Percentiles rank a stretch among this genome's conserved stretches.
phyloP scores from a whole-genome alignment of 2,888 invertebrate genomes.

The Cecidostiba fungosa region DNA sequence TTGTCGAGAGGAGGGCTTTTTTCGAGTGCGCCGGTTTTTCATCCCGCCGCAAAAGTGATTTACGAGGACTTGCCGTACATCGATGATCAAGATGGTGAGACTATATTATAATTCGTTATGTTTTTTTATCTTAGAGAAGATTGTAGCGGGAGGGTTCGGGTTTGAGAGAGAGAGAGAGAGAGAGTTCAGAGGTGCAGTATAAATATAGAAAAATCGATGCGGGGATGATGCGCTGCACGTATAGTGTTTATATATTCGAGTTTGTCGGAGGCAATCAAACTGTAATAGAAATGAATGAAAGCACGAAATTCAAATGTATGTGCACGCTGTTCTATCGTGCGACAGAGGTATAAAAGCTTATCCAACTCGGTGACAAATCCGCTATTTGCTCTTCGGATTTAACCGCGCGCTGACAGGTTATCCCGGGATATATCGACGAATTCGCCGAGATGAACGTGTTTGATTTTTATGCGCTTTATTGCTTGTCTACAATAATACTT shows the following conservation, averaged over 20 bases:
- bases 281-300: not conserved
- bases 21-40: not conserved
- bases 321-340: not conserved
- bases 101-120: not conserved
- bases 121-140: not conserved
- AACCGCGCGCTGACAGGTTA: not conserved
- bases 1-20: not conserved
- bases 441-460: not conserved
- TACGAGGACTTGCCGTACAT: slow-evolving; percentile 43
- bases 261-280: not conserved
- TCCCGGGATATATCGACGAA: slow-evolving; percentile 5
- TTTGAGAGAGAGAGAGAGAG: too few relatives aligned
- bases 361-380: slow-evolving; percentile 20
- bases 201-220: slow-evolving; percentile 5
- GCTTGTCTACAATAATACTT: not conserved
- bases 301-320: not conserved
- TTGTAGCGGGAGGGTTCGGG: too few relatives aligned
- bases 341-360: not conserved
- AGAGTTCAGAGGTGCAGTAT: not conserved
- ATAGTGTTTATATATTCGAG: not conserved
- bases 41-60: not conserved
- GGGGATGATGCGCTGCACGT: not conserved
- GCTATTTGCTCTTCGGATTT: slow-evolving; percentile 29
- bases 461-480: not conserved
- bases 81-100: slow-evolving; percentile 53